A percentile compares a stretch with the other conserved stretches of the same genome.
These are phyloP conservation scores for Phyllotreta striolata DNA, from an alignment of 2,888 invertebrate species.

Conservation along the genomic window DNA sequence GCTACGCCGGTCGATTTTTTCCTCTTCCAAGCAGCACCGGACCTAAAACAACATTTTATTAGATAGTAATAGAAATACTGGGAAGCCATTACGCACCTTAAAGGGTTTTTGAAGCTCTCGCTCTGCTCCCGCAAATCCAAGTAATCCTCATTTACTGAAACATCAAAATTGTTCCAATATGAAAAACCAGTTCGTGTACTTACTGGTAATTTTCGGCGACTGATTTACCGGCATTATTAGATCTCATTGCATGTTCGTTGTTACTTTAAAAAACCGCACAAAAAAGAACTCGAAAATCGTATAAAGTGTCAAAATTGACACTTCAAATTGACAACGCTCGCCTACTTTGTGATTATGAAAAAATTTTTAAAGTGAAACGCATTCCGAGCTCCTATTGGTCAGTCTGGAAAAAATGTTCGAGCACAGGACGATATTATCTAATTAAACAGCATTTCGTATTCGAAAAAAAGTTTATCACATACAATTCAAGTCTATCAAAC, in stretches of 20 bases:
- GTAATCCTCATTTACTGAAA: constrained; percentile 45
- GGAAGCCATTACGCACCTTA: constrained; percentile 25
- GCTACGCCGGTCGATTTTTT: constrained; percentile 19
- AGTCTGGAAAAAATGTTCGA: too few relatives aligned
- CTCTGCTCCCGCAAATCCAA: constrained; percentile 39
- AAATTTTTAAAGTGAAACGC: too few relatives aligned
- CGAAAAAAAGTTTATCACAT: background rate
- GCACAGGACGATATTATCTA: too few relatives aligned
- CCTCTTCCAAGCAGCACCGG: constrained; percentile 17
- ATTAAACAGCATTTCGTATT: background rate
- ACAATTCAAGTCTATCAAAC: constrained; percentile 1
- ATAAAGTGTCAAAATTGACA: too few relatives aligned
- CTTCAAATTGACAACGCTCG: too few relatives aligned
- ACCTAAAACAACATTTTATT: constrained; percentile 23
- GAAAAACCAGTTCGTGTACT: constrained; percentile 17
- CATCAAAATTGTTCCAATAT: background rate
- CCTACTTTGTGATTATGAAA: too few relatives aligned
- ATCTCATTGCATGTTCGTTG: constrained; percentile 1
- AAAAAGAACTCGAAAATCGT: too few relatives aligned
- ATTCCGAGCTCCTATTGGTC: too few relatives aligned
- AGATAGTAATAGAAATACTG: background rate
- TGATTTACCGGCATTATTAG: constrained; percentile 10
- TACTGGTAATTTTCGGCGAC: constrained; percentile 40
- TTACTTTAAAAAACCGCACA: too few relatives aligned
- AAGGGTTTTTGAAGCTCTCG: constrained; percentile 25